A percentile compares a stretch with the other conserved stretches of the same genome.
Conservation (phyloP, 2,888 invertebrate genomes). For the Cantharis rufa region DNA sequence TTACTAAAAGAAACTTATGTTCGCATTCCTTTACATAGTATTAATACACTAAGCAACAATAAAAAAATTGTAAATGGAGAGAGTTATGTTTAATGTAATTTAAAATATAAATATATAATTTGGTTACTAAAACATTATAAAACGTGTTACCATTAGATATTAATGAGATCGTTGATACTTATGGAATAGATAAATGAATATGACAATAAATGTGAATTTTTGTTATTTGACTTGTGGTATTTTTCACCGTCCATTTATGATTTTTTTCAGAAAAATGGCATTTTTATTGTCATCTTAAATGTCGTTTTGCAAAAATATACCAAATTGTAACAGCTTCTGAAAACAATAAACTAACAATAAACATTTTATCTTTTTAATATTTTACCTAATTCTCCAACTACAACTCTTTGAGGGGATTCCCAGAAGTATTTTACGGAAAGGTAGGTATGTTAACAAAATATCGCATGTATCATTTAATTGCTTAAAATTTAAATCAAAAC, state of each 20-base stretch:
- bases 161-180: not conserved
- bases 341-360: not conserved
- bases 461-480: no score
- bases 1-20: constrained; percentile 44
- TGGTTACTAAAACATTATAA: not conserved
- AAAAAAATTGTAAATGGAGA: constrained; percentile 44
- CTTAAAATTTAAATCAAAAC: no score
- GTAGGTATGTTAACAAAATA: no score
- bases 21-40: constrained; percentile 44
- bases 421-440: not conserved
- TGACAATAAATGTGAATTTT: constrained; percentile 3
- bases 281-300: not conserved
- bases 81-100: constrained; percentile 44
- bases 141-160: not conserved
- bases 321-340: not conserved
- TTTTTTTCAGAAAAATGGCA: not conserved
- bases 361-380: not conserved
- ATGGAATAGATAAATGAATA: not conserved
- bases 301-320: not conserved
- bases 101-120: not conserved
- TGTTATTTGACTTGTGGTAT: not conserved
- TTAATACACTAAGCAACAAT: constrained; percentile 39
- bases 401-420: not conserved
- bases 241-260: not conserved
- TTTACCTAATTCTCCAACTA: not conserved